Evolutionary conservation across 2,113 vertebrate species (phyloP).

Genomic region (Nannobrachium achirus): DNA sequence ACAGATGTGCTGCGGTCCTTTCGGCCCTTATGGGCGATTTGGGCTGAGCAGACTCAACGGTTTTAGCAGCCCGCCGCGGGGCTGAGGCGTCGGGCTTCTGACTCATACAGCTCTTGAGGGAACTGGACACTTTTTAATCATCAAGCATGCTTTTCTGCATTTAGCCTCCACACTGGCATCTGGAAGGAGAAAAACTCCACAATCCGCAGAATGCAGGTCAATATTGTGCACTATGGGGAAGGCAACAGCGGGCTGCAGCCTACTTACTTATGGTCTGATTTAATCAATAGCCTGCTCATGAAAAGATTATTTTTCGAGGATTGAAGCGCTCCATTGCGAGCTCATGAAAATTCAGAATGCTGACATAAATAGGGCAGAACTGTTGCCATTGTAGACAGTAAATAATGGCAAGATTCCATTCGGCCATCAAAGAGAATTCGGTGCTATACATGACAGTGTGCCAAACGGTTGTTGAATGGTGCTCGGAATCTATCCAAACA

Average conservation of each 20-base stretch:
- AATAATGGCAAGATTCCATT: background rate
- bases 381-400: background rate
- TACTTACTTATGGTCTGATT: slow-evolving; percentile 8
- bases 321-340: slow-evolving; percentile 2
- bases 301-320: slow-evolving; percentile 21
- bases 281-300: background rate
- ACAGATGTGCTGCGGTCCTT: slow-evolving; percentile 22
- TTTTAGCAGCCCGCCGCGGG: slow-evolving; percentile 30
- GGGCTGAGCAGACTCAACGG: slow-evolving; percentile 26
- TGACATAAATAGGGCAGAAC: background rate
- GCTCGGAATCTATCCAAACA: too few relatives aligned
- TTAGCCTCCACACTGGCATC: slow-evolving; percentile 47
- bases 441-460: background rate
- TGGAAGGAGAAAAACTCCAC: slow-evolving; percentile 30
- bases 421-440: background rate
- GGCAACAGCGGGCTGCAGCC: slow-evolving; percentile 14
- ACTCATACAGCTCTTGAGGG: slow-evolving; percentile 24
- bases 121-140: slow-evolving; percentile 53
- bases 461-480: background rate
- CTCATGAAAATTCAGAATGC: background rate
- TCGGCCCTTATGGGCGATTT: slow-evolving; percentile 30
- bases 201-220: slow-evolving; percentile 48
- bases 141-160: slow-evolving; percentile 40
- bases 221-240: slow-evolving; percentile 15
- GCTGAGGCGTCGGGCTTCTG: slow-evolving; percentile 34